Evolutionary conservation across 2,797 vertebrate genomes (phyloP), one percentile per base, ranked within the genome.

Genomic region (Tadarida brasiliensis): DNA sequence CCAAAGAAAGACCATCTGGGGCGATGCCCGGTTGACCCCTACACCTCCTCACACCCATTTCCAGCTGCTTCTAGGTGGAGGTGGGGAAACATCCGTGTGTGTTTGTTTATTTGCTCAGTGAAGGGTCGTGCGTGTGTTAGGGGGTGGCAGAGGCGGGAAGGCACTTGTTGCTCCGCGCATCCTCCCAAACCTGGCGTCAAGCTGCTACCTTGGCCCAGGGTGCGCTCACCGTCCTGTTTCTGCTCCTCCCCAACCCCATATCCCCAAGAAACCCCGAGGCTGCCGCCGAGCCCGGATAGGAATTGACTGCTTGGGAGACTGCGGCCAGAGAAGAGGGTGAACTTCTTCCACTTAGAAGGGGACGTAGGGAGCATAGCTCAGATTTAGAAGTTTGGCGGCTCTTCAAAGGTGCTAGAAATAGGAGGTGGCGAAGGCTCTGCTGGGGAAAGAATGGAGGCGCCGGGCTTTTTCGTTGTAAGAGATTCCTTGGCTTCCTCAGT

Each of bases 131-230:
- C 28, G 28, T 2, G 44, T 33, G 65, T 44, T 24, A 2, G 20
- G 65, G 22, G 57, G 28, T 44, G 12, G 74, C 94, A 5, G 49
- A 17, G 65, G 24, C 65, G 54, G 56, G 65, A 90, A 89, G 76
- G 85, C 96, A 97, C 97, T 97, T 97, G 97, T 97, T 97, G 97
- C 95, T 88, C 2, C 0, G 4, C 1, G 12, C 87, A 59, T 33
- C 57, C 71, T 74, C 90, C 33, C n/a, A 11, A 76, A 57, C 71
- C 47, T n/a, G 65, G 30, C 8, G 1, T 22, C 70, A 33, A 67
- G 87, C 78, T n/a, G 80, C 49, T 1, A 54, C 76, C 67, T n/a
- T 14, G 11, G 56, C 57, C 47, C 67, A 33, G 65, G 74, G 92
- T 68, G 71, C 24, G 12, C 76, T 57, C 44, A 4, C 26, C 0